Percentiles rank a stretch among this genome's conserved stretches.
phyloP scores from a whole-genome alignment of 2,888 invertebrate species.

The Phaonia tiefii region DNA sequence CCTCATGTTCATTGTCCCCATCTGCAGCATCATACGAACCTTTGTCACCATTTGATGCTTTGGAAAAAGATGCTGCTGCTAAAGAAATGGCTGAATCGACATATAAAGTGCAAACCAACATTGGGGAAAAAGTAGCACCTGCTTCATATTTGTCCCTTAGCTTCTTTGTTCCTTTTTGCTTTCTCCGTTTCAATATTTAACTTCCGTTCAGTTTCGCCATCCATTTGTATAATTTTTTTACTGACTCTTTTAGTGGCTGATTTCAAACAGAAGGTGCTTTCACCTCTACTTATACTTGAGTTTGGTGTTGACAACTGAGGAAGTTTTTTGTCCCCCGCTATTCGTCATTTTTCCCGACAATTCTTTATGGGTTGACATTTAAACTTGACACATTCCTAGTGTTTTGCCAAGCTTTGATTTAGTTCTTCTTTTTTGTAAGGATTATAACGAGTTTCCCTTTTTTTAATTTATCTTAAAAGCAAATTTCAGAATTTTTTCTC shows the following conservation, averaged over 20 bases:
- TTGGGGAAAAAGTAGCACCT: slow-evolving; percentile 13
- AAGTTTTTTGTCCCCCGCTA: neutral
- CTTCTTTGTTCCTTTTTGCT: neutral
- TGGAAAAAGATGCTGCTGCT: neutral
- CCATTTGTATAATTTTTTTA: slow-evolving; percentile 11
- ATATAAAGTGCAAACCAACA: neutral
- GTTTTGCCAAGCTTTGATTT: slow-evolving; percentile 55
- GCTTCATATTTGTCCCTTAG: slow-evolving; percentile 14
- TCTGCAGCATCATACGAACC: too few relatives aligned
- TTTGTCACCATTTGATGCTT: slow-evolving; percentile 18
- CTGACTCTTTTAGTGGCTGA: neutral
- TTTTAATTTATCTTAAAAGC: slow-evolving; percentile 19
- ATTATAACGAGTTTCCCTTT: neutral
- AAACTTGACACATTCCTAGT: slow-evolving; percentile 70
- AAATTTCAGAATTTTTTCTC: neutral
- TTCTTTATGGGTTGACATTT: slow-evolving; percentile 68
- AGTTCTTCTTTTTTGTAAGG: neutral
- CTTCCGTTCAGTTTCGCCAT: slow-evolving; percentile 10
- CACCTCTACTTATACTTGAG: slow-evolving; percentile 25
- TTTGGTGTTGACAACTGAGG: slow-evolving; percentile 12
- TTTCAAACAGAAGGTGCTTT: neutral
- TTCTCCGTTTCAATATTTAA: slow-evolving; percentile 27
- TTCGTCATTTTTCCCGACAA: slow-evolving; percentile 16
- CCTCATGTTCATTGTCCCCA: neutral
- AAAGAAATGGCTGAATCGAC: neutral